Base-by-base conservation (phyloP, 2,888 invertebrate genomes). In the Andrena haemorrhoa region DNA sequence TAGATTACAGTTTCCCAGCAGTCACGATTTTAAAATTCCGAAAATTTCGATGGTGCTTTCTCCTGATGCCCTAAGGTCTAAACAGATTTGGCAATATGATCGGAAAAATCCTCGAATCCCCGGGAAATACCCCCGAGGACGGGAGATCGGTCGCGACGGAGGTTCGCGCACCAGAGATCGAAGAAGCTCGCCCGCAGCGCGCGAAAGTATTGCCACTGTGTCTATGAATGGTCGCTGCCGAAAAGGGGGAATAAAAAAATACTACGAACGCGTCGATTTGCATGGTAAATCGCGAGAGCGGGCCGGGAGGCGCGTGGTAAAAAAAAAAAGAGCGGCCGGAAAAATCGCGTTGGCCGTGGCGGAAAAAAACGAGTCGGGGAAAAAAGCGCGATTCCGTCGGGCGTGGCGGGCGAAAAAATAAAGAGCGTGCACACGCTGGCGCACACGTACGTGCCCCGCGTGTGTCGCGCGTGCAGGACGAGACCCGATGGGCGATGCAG, bases 381-480 rank as follows among this genome's bases (percentile, higher is more conserved):
- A 64, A 73, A 63, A 68, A 73, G 47, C 74, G 81, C 65, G 75
- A 58, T 58, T 82, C 81, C 72, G 68, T 70, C 79, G 79, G 64
- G 51, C 64, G 81, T 73, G 81, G 66, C 51, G 61, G 53, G 81
- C 33, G 51, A 70, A 82, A 75, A 75, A 60, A 75, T 41, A 41
- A 41, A 41, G 41, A 41, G 41, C 41, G 41, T 41, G 41, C 41
- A 41, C 41, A 75, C 71, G 68, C 56, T 41, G 53, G 53, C 56
- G 56, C 56, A 71, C 75, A 64, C 41, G 41, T 41, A 16, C 41
- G 41, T 16, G 41, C 63, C 41, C 63, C 41, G 12, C 41, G 82
- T 75, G 81, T 71, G 72, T 66, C 66, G 79, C 68, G 80, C 61
- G 26, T 56, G 26, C 53, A 63, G 69, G 51, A 35, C 26, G 69